These are phyloP conservation scores for Tridacna crocea DNA, from an alignment of 2,888 invertebrate species.

Conservation along the genomic window DNA sequence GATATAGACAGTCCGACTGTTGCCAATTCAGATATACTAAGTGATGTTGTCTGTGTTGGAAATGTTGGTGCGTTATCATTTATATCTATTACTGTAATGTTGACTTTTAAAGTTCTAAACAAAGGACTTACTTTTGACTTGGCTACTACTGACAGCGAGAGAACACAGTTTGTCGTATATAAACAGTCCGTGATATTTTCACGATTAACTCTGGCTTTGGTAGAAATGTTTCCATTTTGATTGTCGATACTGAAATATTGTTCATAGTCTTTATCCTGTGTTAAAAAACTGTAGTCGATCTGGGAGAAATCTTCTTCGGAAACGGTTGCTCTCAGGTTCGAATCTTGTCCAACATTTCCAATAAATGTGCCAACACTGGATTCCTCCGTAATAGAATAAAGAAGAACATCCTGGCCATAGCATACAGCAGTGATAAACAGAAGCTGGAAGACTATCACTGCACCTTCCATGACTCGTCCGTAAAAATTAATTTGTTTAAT, in stretches of 20 bases:
- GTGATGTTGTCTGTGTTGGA: slow-evolving; percentile 59
- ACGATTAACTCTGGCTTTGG: slow-evolving; percentile 59
- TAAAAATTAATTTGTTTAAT: too few species aligned
- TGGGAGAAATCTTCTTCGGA: slow-evolving; percentile 63
- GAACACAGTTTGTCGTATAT: slow-evolving; percentile 63
- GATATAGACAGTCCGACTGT: slow-evolving; percentile 63
- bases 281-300: slow-evolving; percentile 70
- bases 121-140: slow-evolving; percentile 70
- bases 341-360: slow-evolving; percentile 68
- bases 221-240: slow-evolving; percentile 61
- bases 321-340: slow-evolving; percentile 62
- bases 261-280: slow-evolving; percentile 61
- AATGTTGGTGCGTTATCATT: slow-evolving; percentile 76
- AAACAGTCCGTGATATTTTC: slow-evolving; percentile 66
- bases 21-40: slow-evolving; percentile 70
- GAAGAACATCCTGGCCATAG: slow-evolving; percentile 47
- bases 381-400: slow-evolving; percentile 65
- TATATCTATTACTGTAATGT: slow-evolving; percentile 69
- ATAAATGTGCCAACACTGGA: slow-evolving; percentile 54
- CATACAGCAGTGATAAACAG: slow-evolving; percentile 2
- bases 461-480: neutral
- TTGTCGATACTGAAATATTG: slow-evolving; percentile 66
- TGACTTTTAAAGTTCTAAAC: slow-evolving; percentile 71
- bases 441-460: neutral
- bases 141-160: slow-evolving; percentile 71